A percentile compares a stretch with the other conserved stretches of the same genome.
Conservation (phyloP, 2,113 vertebrate genomes). For the Notarius quadriscutis region DNA sequence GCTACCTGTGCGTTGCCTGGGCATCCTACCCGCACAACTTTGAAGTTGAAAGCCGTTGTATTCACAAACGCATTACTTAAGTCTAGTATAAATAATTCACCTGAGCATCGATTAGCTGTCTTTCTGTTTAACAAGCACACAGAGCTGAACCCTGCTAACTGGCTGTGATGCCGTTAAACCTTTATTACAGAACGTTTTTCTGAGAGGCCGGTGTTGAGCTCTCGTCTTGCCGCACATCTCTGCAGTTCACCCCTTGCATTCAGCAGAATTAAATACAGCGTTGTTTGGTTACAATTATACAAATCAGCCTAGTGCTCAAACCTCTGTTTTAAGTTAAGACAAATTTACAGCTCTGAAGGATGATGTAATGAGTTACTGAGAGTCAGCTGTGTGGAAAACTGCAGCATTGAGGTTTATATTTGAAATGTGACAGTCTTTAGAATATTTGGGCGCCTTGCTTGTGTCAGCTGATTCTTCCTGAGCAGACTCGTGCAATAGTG, state of each 20-base stretch:
- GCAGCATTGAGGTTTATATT: conserved; percentile 8
- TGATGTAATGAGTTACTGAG: conserved; percentile 15
- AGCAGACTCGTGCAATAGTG: conserved; percentile 45
- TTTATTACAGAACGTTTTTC: conserved; percentile 20
- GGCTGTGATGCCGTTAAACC: conserved; percentile 27
- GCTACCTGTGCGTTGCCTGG: conserved; percentile 61
- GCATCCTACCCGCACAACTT: conserved; percentile 70
- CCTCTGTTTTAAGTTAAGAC: conserved; percentile 3
- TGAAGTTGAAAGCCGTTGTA: conserved; percentile 74
- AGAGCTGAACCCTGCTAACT: conserved; percentile 29
- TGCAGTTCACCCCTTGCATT: not conserved
- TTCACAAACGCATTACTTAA: conserved; percentile 80
- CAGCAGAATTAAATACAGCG: not conserved
- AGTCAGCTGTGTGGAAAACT: not conserved
- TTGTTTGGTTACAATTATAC: not conserved
- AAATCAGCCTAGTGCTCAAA: not conserved
- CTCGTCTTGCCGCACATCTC: not conserved
- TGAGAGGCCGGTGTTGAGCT: not conserved
- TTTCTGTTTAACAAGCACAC: conserved; percentile 66
- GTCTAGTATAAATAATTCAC: conserved; percentile 79
- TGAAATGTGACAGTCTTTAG: conserved; percentile 40
- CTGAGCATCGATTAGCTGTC: conserved; percentile 79
- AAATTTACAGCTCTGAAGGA: conserved; percentile 15
- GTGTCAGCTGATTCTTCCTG: conserved; percentile 43
- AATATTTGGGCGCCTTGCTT: conserved; percentile 23